These are phyloP conservation scores for Corbicula japonica DNA, from an alignment of 2,888 invertebrate species.

Conservation along the genomic window DNA sequence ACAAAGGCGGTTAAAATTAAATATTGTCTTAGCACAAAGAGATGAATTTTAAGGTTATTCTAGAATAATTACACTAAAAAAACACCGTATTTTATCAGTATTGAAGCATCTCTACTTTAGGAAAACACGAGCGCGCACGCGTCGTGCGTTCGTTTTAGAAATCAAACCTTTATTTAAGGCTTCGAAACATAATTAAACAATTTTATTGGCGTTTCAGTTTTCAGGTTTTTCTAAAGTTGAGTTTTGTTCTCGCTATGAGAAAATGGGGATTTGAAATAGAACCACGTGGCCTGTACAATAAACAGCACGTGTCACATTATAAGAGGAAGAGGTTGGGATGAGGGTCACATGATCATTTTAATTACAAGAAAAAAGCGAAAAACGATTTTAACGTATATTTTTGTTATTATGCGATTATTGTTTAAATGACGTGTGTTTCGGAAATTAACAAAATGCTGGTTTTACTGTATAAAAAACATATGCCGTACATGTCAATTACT, in stretches of 20 bases:
- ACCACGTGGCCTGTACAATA: slow-evolving; percentile 43
- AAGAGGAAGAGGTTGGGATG: slow-evolving; percentile 2
- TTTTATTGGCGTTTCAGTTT: slow-evolving; percentile 27
- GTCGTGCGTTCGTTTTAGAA: slow-evolving; percentile 15
- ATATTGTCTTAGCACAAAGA: too few relatives aligned
- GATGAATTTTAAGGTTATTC: too few relatives aligned
- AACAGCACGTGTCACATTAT: slow-evolving; percentile 19
- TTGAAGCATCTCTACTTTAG: slow-evolving; percentile 11
- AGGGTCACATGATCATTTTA: slow-evolving; percentile 25
- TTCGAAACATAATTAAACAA: slow-evolving; percentile 14
- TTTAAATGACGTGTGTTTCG: slow-evolving; percentile 6
- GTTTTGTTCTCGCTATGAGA: slow-evolving; percentile 1
- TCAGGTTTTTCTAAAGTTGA: slow-evolving; percentile 23
- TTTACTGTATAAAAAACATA: too few relatives aligned
- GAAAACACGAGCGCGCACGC: slow-evolving; percentile 11
- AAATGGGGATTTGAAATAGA: slow-evolving; percentile 30
- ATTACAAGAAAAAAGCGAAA: slow-evolving; percentile 32
- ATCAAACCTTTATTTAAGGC: slow-evolving; percentile 24
- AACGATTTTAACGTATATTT: slow-evolving; percentile 13
- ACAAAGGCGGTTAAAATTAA: too few relatives aligned
- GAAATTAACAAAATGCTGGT: slow-evolving; percentile 8
- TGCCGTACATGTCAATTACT: too few relatives aligned
- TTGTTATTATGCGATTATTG: slow-evolving; percentile 37
- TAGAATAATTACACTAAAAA: slow-evolving; percentile 9
- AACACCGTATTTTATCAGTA: background rate